A percentile compares a stretch with the other conserved stretches of the same genome.
Conservation (phyloP, 2,113 vertebrate genomes). For the Lepisosteus osseus region DNA sequence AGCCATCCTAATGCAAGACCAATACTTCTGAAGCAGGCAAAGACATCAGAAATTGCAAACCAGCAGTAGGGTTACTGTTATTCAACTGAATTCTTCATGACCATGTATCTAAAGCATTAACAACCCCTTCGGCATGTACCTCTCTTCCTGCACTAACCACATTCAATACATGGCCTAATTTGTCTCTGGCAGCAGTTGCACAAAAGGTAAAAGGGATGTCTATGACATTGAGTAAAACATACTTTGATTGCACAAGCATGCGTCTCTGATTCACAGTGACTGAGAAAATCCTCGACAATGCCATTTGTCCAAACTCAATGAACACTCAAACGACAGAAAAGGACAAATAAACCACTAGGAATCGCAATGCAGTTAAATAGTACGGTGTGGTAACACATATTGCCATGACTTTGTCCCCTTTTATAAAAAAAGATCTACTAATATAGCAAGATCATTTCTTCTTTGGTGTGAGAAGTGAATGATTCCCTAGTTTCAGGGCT, state of each 20-base stretch:
- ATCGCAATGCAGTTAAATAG: not conserved
- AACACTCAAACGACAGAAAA: too few relatives aligned
- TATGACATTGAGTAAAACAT: not conserved
- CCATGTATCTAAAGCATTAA: not conserved
- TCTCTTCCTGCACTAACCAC: not conserved
- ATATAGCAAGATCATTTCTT: not conserved
- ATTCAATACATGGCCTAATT: not conserved
- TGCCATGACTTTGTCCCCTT: too few relatives aligned
- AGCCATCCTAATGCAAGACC: too few relatives aligned
- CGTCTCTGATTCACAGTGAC: too few relatives aligned
- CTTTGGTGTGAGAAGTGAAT: not conserved
- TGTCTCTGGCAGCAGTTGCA: not conserved
- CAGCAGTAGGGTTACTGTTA: not conserved
- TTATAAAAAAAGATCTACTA: too few relatives aligned
- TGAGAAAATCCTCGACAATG: too few relatives aligned
- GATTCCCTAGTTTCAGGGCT: not conserved
- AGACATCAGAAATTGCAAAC: not conserved
- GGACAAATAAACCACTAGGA: too few relatives aligned
- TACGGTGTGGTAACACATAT: not conserved
- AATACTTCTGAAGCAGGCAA: not conserved
- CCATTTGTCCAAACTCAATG: not conserved
- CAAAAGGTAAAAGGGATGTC: slow-evolving; percentile 1
- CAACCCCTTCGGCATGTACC: not conserved
- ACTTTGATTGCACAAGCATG: not conserved
- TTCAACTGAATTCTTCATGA: not conserved